Conservation (phyloP, 2,797 vertebrate genomes). For the Somateria mollissima region DNA sequence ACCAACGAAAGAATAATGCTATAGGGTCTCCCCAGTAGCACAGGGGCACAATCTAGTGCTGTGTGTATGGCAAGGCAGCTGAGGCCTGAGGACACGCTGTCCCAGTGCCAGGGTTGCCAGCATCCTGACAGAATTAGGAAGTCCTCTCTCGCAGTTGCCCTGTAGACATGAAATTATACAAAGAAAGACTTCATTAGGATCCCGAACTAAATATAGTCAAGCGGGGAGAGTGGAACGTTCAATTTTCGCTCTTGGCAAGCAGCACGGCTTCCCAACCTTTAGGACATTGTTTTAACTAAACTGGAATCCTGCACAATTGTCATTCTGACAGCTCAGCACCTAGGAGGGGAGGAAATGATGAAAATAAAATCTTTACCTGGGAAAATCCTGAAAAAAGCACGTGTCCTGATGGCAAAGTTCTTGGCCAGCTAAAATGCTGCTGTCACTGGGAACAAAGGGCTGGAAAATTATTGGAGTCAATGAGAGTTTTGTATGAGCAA, state of each 20-base stretch:
- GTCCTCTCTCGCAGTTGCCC: slow-evolving; percentile 55
- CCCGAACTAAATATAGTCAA: slow-evolving; percentile 70
- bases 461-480: slow-evolving; percentile 25
- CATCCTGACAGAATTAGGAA: slow-evolving; percentile 73
- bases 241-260: slow-evolving; percentile 67
- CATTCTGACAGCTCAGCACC: slow-evolving; percentile 59
- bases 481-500: slow-evolving; percentile 46
- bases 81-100: background rate
- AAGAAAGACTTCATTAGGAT: slow-evolving; percentile 72
- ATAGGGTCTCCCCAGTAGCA: background rate
- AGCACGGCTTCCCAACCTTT: slow-evolving; percentile 39
- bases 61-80: background rate
- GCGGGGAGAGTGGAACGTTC: slow-evolving; percentile 61
- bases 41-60: background rate
- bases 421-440: slow-evolving; percentile 51
- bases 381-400: slow-evolving; percentile 42
- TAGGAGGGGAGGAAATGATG: background rate
- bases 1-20: background rate
- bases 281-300: slow-evolving; percentile 70
- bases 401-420: slow-evolving; percentile 16
- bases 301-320: slow-evolving; percentile 27
- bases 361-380: slow-evolving; percentile 45
- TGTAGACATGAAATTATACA: slow-evolving; percentile 65
- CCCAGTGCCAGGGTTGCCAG: slow-evolving; percentile 20
- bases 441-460: slow-evolving; percentile 7